Base-by-base conservation (phyloP, 2,113 vertebrate genomes). In the Notothenia coriiceps region DNA sequence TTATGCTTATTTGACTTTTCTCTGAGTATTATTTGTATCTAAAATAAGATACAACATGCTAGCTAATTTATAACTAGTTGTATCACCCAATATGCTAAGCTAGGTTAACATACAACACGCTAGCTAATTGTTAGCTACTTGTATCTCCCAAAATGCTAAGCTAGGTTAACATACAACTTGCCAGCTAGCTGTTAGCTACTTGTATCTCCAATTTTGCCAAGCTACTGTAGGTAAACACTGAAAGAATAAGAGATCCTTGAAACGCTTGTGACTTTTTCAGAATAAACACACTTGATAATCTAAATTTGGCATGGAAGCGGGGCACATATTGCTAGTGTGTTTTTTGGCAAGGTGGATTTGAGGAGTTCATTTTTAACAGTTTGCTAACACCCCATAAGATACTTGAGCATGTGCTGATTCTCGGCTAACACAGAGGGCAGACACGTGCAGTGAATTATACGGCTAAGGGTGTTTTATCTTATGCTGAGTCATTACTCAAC, bases 401-500 rank as follows among this genome's bases (percentile, higher is more conserved):
- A 60, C 49, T 81, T 66, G 14, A 72, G 54, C 64, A 1, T 35
- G 62, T 60, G 35, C 66, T 79, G 47, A 65, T 12, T 64, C 50
- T 51, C 55, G 15, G 65, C 66, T 11, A 70, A 60, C 65, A 25
- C 74, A 59, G 50, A 63, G 68, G 18, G 35, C 43, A 77, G 82
- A 82, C 66, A 43, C 70, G 44, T 47, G 70, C 59, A 40, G 66
- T 43, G 56, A 78, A 75, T 83, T 87, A 67, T 70, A 74, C 62
- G 52, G 47, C 54, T 71, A 33, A 3, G 59, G 56, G 56, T 80
- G 54, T 76, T 77, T 77, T 71, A 74, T 80, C 52, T 66, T 77
- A 64, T 72, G 61, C 66, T 47, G 76, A 71, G 65, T 87, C 77
- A 85, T 76, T 79, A 83, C 68, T 65, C 68, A 65, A 8, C 33